phyloP scores from a whole-genome alignment of 1,140 invertebrate species.

The Lepidotrigona ventralis region DNA sequence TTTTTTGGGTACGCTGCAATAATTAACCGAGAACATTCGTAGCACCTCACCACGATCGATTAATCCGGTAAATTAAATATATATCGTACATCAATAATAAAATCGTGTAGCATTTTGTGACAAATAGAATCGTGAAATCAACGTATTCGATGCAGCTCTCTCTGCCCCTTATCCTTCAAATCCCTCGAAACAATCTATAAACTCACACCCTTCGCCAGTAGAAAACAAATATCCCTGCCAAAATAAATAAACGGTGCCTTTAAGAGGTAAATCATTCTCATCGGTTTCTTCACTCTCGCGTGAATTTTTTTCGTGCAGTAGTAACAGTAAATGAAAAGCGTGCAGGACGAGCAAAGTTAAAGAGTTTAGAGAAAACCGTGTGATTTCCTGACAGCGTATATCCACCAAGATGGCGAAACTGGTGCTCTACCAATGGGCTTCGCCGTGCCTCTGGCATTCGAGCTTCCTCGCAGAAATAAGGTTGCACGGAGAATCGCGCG shows the following conservation, averaged over 20 bases:
- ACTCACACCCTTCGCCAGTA: neutral
- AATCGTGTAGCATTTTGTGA: no score
- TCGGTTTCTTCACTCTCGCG: no score
- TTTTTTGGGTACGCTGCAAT: neutral
- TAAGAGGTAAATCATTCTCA: neutral
- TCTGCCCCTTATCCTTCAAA: neutral
- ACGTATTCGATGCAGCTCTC: no score
- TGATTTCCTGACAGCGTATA: neutral
- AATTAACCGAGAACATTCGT: constrained; percentile 10
- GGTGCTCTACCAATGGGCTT: constrained; percentile 19
- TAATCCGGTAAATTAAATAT: neutral
- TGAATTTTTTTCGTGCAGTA: no score
- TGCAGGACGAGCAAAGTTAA: no score
- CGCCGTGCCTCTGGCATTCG: neutral
- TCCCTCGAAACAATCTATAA: neutral
- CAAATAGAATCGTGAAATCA: neutral
- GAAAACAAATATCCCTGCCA: neutral
- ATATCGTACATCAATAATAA: neutral
- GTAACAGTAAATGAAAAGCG: neutral
- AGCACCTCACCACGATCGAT: neutral
- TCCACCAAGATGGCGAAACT: constrained; percentile 51
- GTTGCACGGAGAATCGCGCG: neutral
- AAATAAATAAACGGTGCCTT: neutral
- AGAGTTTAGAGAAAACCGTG: no score
- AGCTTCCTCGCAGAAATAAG: constrained; percentile 26